Conservation (phyloP, 1,140 invertebrate species). For the Achatina immaculata region DNA sequence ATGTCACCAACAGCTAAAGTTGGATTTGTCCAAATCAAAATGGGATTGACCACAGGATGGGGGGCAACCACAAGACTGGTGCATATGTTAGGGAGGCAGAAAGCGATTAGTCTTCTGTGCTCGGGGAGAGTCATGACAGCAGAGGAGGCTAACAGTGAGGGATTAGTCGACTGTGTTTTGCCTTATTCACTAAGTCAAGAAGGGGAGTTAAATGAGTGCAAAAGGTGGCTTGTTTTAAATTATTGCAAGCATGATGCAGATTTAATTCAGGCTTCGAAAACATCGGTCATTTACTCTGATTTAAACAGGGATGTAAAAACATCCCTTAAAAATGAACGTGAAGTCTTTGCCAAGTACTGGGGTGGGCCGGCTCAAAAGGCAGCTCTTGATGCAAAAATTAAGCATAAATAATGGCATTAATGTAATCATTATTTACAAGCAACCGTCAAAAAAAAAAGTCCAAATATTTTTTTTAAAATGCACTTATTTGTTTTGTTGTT, state of each 20-base stretch:
- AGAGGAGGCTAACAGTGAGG: slow-evolving; percentile 68
- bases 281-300: slow-evolving; percentile 61
- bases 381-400: slow-evolving; percentile 65
- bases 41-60: slow-evolving; percentile 77
- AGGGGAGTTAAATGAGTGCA: slow-evolving; percentile 56
- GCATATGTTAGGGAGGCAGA: slow-evolving; percentile 70
- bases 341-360: slow-evolving; percentile 72
- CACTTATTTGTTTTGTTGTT: too few relatives aligned
- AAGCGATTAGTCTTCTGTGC: slow-evolving; percentile 72
- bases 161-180: slow-evolving; percentile 63
- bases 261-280: slow-evolving; percentile 71
- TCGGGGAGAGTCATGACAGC: slow-evolving; percentile 68
- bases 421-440: too few relatives aligned
- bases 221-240: slow-evolving; percentile 65
- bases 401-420: slow-evolving; percentile 49
- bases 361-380: slow-evolving; percentile 69
- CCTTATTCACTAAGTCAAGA: slow-evolving; percentile 48
- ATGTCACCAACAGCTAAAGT: slow-evolving; percentile 70
- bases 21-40: slow-evolving; percentile 75
- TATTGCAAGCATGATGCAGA: slow-evolving; percentile 55
- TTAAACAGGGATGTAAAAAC: slow-evolving; percentile 44
- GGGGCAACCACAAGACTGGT: slow-evolving; percentile 74
- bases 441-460: too few relatives aligned
- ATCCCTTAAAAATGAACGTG: slow-evolving; percentile 69
- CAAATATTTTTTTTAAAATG: too few relatives aligned